Percentiles rank a stretch among this genome's conserved stretches.
Conservation (phyloP, 2,113 vertebrate species). For the Danio rerio region GRCz12tu NC_133196.1:9494501-9495000, state of each 20-base stretch:
- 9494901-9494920: neutral
- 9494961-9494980: too few relatives aligned
- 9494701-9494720: conserved; percentile 3
- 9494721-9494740: conserved; percentile 14
- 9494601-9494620: neutral
- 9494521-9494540: neutral
- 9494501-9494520: neutral
- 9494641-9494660: neutral
- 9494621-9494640: neutral
- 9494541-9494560: neutral
- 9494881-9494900: neutral
- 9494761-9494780: conserved; percentile 14
- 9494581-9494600: neutral
- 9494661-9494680: neutral
- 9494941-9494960: neutral
- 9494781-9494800: neutral
- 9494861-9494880: neutral
- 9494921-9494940: neutral
- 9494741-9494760: conserved; percentile 4
- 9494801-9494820: neutral
- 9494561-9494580: conserved; percentile 6
- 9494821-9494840: neutral
- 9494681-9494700: conserved; percentile 26
- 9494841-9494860: neutral
- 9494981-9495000: too few relatives aligned